Evolutionary conservation across 2,797 vertebrate species (phyloP).

Genomic region (Argyrosomus regius): DNA sequence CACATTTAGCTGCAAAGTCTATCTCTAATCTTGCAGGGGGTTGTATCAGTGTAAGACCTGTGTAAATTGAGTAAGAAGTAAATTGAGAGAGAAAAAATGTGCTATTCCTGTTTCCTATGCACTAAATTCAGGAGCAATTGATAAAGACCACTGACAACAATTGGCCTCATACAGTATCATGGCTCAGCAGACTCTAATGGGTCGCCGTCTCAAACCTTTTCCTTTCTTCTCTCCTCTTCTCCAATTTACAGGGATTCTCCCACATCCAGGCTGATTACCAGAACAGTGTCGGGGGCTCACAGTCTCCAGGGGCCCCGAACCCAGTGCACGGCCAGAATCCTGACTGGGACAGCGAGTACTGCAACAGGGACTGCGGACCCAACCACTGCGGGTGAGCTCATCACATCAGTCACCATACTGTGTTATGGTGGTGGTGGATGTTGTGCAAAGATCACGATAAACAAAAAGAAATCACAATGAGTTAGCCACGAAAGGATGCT

Average conservation of each 20-base stretch:
- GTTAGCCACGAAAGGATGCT: background rate
- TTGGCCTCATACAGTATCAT: slow-evolving; percentile 33
- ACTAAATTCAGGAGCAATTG: slow-evolving; percentile 9
- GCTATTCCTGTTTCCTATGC: background rate
- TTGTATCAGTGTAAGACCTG: slow-evolving; percentile 15
- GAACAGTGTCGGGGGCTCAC: slow-evolving; percentile 91
- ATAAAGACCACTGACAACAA: slow-evolving; percentile 25
- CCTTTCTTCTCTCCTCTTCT: slow-evolving; percentile 4
- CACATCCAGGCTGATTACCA: slow-evolving; percentile 95
- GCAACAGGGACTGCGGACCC: slow-evolving; percentile 96
- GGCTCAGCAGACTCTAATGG: slow-evolving; percentile 45
- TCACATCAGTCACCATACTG: slow-evolving; percentile 3
- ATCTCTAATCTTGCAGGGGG: slow-evolving; percentile 37
- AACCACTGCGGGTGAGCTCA: slow-evolving; percentile 93
- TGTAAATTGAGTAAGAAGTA: slow-evolving; percentile 22
- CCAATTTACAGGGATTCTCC: slow-evolving; percentile 90
- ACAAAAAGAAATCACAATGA: background rate
- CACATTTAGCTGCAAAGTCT: slow-evolving; percentile 13
- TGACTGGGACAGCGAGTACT: slow-evolving; percentile 96
- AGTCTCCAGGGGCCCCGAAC: slow-evolving; percentile 94
- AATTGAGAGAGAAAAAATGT: slow-evolving; percentile 26
- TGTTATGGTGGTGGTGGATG: background rate
- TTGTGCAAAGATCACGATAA: background rate
- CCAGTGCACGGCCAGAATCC: slow-evolving; percentile 88
- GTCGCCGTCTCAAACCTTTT: slow-evolving; percentile 16